A percentile compares a stretch with the other conserved stretches of the same genome.
phyloP scores from a whole-genome alignment of 2,888 invertebrate species.

The Chymomyza fuscimana region DNA sequence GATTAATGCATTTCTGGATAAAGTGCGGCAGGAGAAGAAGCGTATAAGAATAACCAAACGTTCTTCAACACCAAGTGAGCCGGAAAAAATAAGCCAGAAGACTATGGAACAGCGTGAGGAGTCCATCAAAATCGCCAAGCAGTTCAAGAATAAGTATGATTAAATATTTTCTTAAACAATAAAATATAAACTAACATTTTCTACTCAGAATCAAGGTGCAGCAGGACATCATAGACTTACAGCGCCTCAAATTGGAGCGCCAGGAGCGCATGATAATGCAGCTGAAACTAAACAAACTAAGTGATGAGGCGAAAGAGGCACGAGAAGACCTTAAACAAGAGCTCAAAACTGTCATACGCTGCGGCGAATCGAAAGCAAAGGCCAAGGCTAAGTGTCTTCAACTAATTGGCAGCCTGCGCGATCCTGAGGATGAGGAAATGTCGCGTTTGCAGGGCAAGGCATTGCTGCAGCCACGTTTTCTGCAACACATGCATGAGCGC shows the following conservation, averaged over 20 bases:
- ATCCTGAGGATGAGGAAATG: constrained; percentile 75
- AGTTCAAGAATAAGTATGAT: constrained; percentile 78
- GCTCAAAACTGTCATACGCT: constrained; percentile 82
- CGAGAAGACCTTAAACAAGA: constrained; percentile 82
- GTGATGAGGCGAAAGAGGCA: constrained; percentile 84
- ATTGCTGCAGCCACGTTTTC: constrained; percentile 83
- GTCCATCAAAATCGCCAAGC: constrained; percentile 70
- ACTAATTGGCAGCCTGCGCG: constrained; percentile 76
- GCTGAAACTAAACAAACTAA: constrained; percentile 85
- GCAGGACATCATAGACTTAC: constrained; percentile 86
- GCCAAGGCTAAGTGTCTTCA: constrained; percentile 80
- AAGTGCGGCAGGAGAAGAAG: constrained; percentile 76
- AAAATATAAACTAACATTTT: neutral
- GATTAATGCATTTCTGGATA: constrained; percentile 78
- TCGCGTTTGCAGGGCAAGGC: constrained; percentile 75
- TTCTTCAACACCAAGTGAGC: constrained; percentile 10
- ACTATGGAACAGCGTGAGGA: constrained; percentile 59
- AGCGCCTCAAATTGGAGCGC: constrained; percentile 85
- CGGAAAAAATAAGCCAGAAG: constrained; percentile 42
- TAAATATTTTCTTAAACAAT: neutral
- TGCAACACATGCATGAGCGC: constrained; percentile 87
- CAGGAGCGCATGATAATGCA: constrained; percentile 88
- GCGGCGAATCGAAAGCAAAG: constrained; percentile 82
- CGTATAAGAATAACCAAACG: constrained; percentile 38
- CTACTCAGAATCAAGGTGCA: constrained; percentile 84